Conservation (phyloP, 2,888 invertebrate genomes). For the Geotrupes spiniger region DNA sequence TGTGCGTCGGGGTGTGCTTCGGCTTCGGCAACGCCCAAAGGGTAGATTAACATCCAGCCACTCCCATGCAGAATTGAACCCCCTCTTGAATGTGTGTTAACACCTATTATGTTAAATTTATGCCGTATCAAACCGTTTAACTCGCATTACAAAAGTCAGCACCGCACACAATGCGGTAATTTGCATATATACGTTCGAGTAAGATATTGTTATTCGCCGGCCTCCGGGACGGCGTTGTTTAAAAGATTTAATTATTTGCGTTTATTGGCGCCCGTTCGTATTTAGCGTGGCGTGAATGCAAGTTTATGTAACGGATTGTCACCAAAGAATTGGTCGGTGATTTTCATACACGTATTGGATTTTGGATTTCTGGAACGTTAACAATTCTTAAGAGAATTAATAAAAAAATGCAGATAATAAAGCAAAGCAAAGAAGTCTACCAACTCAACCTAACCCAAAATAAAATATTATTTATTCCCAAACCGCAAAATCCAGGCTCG, state of each 20-base stretch:
- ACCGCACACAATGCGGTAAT: conserved; percentile 31
- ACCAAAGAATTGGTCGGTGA: no score
- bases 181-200: conserved; percentile 30
- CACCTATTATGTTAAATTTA: conserved; percentile 34
- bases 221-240: conserved; percentile 11
- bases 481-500: no score
- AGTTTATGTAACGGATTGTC: no score
- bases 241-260: conserved; percentile 16
- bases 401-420: no score
- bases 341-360: no score
- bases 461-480: no score
- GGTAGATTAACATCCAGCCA: conserved; percentile 32
- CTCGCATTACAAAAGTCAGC: conserved; percentile 35
- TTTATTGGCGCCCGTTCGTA: not conserved
- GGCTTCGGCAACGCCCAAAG: conserved; percentile 23
- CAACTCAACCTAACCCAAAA: no score
- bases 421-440: no score
- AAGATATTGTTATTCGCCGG: conserved; percentile 2
- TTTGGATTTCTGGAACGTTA: no score
- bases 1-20: conserved; percentile 23
- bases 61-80: conserved; percentile 25
- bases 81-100: conserved; percentile 23
- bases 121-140: conserved; percentile 38
- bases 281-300: no score
- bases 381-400: no score